Evolutionary conservation across 2,113 vertebrate species (phyloP).

Genomic region (Callopanchax toddi): DNA sequence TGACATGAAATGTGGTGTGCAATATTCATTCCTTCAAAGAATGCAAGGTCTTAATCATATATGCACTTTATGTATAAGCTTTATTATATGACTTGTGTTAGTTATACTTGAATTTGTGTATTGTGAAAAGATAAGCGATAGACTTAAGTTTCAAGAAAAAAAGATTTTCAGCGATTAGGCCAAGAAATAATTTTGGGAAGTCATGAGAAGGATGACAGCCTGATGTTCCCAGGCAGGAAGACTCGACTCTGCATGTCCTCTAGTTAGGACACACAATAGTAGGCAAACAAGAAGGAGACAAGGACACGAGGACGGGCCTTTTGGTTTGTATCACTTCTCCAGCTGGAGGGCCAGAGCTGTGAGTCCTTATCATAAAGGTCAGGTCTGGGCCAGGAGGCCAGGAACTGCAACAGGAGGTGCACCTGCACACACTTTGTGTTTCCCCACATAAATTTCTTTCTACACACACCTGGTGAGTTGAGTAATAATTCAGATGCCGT

Average conservation of each 20-base stretch:
- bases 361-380: constrained; percentile 60
- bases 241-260: constrained; percentile 24
- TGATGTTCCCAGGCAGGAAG: constrained; percentile 5
- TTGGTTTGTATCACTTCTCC: constrained; percentile 50
- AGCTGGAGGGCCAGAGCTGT: constrained; percentile 68
- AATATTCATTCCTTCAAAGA: no score
- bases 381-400: constrained; percentile 52
- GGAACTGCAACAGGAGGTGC: constrained; percentile 50
- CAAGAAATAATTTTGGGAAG: not conserved
- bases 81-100: no score
- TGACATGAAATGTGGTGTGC: no score
- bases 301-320: constrained; percentile 59
- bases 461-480: constrained; percentile 55
- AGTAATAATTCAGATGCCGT: constrained; percentile 46
- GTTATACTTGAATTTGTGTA: no score
- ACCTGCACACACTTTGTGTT: constrained; percentile 54
- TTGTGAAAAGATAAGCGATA: no score
- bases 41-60: no score
- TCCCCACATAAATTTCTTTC: constrained; percentile 8
- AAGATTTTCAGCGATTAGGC: not conserved
- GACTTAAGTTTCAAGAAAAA: no score
- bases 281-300: constrained; percentile 43
- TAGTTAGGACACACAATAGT: constrained; percentile 12
- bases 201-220: constrained; percentile 18
- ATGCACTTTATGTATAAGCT: no score